Base-by-base conservation (phyloP, 2,888 invertebrate species). In the Rhagophthalmus giganteus region DNA sequence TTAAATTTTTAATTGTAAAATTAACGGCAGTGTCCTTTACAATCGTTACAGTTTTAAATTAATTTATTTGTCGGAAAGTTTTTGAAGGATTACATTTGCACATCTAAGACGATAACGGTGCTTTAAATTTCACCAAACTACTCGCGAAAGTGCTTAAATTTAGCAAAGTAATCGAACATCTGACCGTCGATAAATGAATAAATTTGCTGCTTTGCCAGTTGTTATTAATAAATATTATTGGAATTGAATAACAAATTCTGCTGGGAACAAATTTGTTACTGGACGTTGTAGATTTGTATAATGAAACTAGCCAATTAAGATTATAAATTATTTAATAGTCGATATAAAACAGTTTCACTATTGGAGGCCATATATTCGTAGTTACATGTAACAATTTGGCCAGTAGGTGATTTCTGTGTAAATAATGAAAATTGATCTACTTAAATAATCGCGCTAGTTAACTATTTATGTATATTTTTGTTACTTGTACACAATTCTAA, bases 381-480 rank as follows among this genome's bases (percentile, higher is more conserved):
- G 27, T 9, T 27, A 9, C 3, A 27, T 15, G 20, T 44, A 44
- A 38, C 26, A 9, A 15, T 25, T 39, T 35, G 45, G 15, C 40
- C 39, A 34, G 40, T 39, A 40, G 26, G 24, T 25, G 30, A 8
- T 31, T 20, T 14, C 25, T 26, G 8, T 51, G 40, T 51, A 45
- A 28, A 51, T 51, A 44, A 32, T 14, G 32, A 24, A 33, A 31
- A 25, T 15, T 12, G 44, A 51, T n/a, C 7, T 34, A 38, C 16
- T 44, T 37, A 47, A 35, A 33, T 32, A 26, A 49, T 28, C 38
- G 37, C 16, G 25, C 33, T 46, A 45, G 35, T 30, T 33, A 51
- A 51, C 40, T 45, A 35, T 45, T 51, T 51, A 40, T 51, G 51
- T 39, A 51, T 51, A 51, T 51, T 51, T 51, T 51, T 51, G 45